Base-by-base conservation (phyloP, 2,113 vertebrate species). In the Rhabdornis inornatus region DNA sequence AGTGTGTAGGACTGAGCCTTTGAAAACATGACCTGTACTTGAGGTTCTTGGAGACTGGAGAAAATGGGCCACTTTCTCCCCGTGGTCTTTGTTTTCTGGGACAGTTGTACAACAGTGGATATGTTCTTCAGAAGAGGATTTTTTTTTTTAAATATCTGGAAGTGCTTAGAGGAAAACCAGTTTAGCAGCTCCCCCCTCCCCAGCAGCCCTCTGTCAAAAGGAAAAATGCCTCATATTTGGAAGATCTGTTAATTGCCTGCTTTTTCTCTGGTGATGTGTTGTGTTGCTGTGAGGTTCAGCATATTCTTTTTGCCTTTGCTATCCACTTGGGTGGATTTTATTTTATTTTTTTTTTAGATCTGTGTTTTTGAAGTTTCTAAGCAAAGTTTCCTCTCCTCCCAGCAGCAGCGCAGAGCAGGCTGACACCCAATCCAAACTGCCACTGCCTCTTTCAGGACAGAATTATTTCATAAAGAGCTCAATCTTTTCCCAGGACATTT, bases 1-100 rank as follows among this genome's bases (percentile, higher is more conserved):
- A 24, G 71, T 2, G 50, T 42, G 76, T 39, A 13, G 85, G 85
- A 15, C 31, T 14, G 65, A 95, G 83, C 92, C 85, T 92, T 86
- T 78, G 83, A 66, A 92, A 85, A 65, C 77, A 83, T 90, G 95
- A 95, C 94, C 97, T 95, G 86, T 91, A 88, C 47, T 47, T 16
- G 20, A 92, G 92, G 90, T 89, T 97, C 97, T 96, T 79, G 90
- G 92, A 92, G 93, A 35, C 77, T 40, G 83, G 68, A 74, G 90
- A 98, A 98, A 98, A 89, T 98, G 97, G 98, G 98, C 94, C 98
- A 96, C 72, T 76, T 78, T 94, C 96, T 98, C 98, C 97, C 97
- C 92, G 76, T 91, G 96, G 98, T 95, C 95, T 94, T 94, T 97
- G 96, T 98, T 98, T 98, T 98, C 98, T 98, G 97, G 98, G 98